These are phyloP conservation scores for Manis crassicaudata DNA, from an alignment of 2,797 vertebrate species.

Conservation along the genomic window DNA sequence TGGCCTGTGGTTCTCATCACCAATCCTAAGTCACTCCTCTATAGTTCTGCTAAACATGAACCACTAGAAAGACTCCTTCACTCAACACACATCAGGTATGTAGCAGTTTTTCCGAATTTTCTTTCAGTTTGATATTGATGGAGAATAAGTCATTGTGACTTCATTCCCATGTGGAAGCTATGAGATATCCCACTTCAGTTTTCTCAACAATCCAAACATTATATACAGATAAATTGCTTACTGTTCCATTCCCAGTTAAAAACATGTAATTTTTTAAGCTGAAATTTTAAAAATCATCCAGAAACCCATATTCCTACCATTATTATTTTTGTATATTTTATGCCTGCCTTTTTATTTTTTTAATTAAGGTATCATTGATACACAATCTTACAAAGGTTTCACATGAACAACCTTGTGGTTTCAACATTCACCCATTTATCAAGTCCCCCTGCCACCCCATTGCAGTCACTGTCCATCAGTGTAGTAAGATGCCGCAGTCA, in stretches of 20 bases:
- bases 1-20: conserved; percentile 97
- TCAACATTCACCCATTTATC: too few species aligned
- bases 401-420: too few species aligned
- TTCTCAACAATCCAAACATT: conserved; percentile 32
- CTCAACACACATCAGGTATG: conserved; percentile 98
- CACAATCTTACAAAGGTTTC: too few species aligned
- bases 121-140: conserved; percentile 39
- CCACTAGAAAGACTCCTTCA: conserved; percentile 90
- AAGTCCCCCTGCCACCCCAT: too few species aligned
- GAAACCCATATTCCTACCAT: not conserved
- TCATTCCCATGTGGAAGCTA: not conserved
- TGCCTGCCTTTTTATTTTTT: not conserved
- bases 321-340: conserved; percentile 40
- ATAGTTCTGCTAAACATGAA: conserved; percentile 92
- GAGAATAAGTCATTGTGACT: conserved; percentile 31
- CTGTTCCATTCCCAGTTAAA: conserved; percentile 37
- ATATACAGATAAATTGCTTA: conserved; percentile 7
- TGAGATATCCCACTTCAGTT: not conserved
- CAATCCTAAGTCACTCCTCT: conserved; percentile 96
- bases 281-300: not conserved
- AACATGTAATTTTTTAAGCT: not conserved
- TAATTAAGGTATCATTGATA: too few species aligned
- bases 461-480: too few species aligned
- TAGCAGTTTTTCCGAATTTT: conserved; percentile 50
- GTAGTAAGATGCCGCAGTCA: too few species aligned